Conservation (phyloP, 2,888 invertebrate species). For the Noctua pronuba region DNA sequence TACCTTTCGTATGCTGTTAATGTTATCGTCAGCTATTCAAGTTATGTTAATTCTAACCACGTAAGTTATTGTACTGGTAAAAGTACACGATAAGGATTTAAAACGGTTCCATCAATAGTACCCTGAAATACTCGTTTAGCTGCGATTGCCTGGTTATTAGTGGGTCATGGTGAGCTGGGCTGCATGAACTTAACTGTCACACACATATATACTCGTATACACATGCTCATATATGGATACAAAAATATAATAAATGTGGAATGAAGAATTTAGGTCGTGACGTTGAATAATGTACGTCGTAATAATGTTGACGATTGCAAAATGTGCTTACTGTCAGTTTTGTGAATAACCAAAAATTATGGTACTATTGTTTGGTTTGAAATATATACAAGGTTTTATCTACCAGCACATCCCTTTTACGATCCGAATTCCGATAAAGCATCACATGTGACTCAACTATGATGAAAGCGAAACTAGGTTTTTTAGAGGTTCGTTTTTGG, state of each 20-base stretch:
- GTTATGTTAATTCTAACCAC: conserved; percentile 64
- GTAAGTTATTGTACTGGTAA: conserved; percentile 55
- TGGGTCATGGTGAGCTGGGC: conserved; percentile 74
- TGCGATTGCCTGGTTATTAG: conserved; percentile 64
- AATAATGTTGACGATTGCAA: conserved; percentile 55
- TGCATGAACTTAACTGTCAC: conserved; percentile 58
- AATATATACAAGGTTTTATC: conserved; percentile 48
- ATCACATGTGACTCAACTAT: background rate
- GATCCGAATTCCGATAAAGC: conserved; percentile 30
- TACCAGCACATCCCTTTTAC: conserved; percentile 45
- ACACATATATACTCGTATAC: conserved; percentile 1
- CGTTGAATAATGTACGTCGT: conserved; percentile 51
- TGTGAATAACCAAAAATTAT: conserved; percentile 56
- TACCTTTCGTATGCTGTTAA: conserved; percentile 48
- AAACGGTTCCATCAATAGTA: conserved; percentile 57
- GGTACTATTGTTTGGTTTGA: conserved; percentile 50
- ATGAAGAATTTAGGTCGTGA: conserved; percentile 61
- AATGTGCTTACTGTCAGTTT: conserved; percentile 51
- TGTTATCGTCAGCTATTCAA: conserved; percentile 62
- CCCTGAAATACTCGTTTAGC: conserved; percentile 66
- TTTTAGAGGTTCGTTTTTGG: background rate
- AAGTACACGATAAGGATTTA: conserved; percentile 64
- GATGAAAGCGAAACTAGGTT: background rate
- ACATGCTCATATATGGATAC: conserved; percentile 32
- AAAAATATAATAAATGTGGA: conserved; percentile 51